Evolutionary conservation across 2,797 vertebrate genomes (phyloP).

Genomic region (Lophius americanus): DNA sequence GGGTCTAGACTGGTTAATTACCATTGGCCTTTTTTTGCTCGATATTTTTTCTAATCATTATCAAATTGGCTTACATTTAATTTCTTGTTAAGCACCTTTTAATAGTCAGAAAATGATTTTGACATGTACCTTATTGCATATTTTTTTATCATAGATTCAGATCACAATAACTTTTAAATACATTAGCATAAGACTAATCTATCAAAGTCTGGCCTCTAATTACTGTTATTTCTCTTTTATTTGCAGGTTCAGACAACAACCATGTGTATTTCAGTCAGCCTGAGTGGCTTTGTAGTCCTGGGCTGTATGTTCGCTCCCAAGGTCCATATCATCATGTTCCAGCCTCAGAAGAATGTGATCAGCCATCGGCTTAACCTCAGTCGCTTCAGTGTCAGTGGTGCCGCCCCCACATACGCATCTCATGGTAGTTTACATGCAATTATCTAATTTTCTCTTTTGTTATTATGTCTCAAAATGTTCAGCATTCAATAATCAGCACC

Average conservation of each 20-base stretch:
- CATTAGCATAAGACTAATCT: constrained; percentile 44
- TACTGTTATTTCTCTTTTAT: constrained; percentile 20
- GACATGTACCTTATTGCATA: constrained; percentile 38
- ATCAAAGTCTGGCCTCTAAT: constrained; percentile 43
- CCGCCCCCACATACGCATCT: constrained; percentile 90
- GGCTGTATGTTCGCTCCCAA: constrained; percentile 98
- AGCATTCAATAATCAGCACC: constrained; percentile 10
- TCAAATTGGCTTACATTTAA: constrained; percentile 3
- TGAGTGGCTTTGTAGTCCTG: constrained; percentile 97
- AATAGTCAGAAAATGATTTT: constrained; percentile 2
- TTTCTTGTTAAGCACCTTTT: constrained; percentile 16
- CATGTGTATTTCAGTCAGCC: constrained; percentile 98
- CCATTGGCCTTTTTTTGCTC: constrained; percentile 14
- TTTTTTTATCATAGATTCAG: constrained; percentile 47
- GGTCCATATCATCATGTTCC: constrained; percentile 98
- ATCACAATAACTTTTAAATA: constrained; percentile 23
- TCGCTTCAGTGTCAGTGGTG: constrained; percentile 96
- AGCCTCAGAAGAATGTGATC: constrained; percentile 98
- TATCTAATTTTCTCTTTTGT: constrained; percentile 32
- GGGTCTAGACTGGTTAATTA: constrained; percentile 14
- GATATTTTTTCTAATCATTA: background rate
- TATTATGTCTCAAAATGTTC: background rate
- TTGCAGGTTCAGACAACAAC: constrained; percentile 97
- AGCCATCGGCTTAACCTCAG: constrained; percentile 97
- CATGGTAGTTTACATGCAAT: constrained; percentile 85